phyloP scores from a whole-genome alignment of 2,113 vertebrate species.

The Cisticola juncidis region DNA sequence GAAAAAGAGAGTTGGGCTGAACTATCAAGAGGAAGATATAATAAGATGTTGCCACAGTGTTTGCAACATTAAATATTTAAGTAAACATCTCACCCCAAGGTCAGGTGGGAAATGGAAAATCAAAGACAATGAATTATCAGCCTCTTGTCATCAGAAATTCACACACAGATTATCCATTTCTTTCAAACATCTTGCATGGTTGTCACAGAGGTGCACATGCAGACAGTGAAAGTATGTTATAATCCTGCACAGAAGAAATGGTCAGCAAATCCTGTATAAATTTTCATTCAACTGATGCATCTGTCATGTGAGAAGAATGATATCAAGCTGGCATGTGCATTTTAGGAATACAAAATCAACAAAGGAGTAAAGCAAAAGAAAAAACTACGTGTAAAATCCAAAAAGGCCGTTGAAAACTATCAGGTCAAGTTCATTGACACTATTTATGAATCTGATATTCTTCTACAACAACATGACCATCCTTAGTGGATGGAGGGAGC shows the following conservation, averaged over 20 bases:
- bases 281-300: not conserved
- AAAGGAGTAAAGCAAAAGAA: not conserved
- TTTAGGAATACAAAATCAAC: not conserved
- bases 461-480: not conserved
- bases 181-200: not conserved
- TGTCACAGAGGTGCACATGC: not conserved
- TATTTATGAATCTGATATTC: not conserved
- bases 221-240: not conserved
- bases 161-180: not conserved
- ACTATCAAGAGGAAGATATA: not conserved
- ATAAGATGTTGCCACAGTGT: not conserved
- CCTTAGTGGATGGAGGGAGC: not conserved
- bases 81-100: not conserved
- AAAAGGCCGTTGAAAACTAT: not conserved
- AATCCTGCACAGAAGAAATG: rapidly evolving
- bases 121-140: not conserved
- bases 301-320: not conserved
- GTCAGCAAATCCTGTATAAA: not conserved
- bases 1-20: not conserved
- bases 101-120: not conserved
- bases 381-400: not conserved
- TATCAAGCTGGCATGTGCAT: not conserved
- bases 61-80: not conserved
- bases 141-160: not conserved
- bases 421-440: not conserved